phyloP scores from a whole-genome alignment of 1,140 invertebrate genomes.

The Pomacea maculata region DNA sequence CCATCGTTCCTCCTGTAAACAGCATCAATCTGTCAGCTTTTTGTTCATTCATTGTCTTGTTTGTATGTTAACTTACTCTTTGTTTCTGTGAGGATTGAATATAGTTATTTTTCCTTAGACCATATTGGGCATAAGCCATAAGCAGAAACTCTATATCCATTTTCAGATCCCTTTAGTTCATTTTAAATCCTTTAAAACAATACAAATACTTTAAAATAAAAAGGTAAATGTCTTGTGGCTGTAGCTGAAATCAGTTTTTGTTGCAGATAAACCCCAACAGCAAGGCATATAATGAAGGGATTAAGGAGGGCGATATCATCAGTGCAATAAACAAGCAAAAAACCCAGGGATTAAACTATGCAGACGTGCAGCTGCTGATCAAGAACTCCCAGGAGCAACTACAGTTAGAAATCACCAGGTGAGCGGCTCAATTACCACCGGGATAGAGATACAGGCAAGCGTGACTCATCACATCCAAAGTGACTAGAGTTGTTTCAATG shows the following conservation, averaged over 20 bases:
- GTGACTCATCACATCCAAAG: too few species aligned
- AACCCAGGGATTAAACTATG: slow-evolving; percentile 54
- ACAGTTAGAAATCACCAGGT: slow-evolving; percentile 54
- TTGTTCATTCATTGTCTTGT: neutral
- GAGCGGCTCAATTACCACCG: slow-evolving; percentile 6
- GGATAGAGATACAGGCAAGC: too few species aligned
- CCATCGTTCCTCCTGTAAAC: too few species aligned
- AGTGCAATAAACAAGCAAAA: slow-evolving; percentile 55
- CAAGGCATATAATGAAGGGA: slow-evolving; percentile 61
- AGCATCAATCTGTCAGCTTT: too few species aligned
- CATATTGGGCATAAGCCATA: neutral
- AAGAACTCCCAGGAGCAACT: slow-evolving; percentile 54
- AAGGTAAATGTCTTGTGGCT: neutral
- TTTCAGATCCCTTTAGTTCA: neutral
- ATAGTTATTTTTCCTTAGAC: neutral
- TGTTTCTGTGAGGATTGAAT: neutral
- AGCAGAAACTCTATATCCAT: neutral
- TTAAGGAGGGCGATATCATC: slow-evolving; percentile 57
- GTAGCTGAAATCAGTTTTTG: slow-evolving; percentile 9
- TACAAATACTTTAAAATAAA: neutral
- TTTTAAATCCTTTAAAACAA: neutral
- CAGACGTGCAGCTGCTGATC: slow-evolving; percentile 58
- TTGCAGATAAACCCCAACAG: slow-evolving; percentile 64
- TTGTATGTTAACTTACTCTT: neutral
- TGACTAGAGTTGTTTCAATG: too few species aligned